phyloP scores from a whole-genome alignment of 37 sponge, comb jelly and placozoan species.

The Agelas oroides region DNA sequence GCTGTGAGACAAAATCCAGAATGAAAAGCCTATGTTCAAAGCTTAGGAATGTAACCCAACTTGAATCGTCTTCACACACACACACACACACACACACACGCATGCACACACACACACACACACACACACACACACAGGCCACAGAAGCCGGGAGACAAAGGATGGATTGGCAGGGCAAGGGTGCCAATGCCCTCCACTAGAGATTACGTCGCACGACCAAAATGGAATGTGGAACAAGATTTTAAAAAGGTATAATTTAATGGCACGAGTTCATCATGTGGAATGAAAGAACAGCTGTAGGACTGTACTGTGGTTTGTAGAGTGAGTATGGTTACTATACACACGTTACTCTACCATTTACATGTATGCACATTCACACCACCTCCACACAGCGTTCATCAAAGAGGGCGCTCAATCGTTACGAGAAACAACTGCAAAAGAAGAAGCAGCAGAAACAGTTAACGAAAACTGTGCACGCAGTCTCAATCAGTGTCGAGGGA shows the following conservation, averaged over 20 bases:
- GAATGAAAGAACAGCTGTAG: not conserved
- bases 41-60: too few relatives aligned
- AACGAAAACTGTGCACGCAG: conserved; percentile 63
- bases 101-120: not conserved
- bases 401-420: conserved; percentile 72
- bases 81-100: too few relatives aligned
- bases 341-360: not conserved
- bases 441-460: conserved; percentile 60
- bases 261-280: not conserved
- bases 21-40: too few relatives aligned
- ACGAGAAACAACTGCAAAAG: conserved; percentile 83
- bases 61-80: not conserved
- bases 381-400: conserved; percentile 3
- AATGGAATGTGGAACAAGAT: conserved; percentile 86
- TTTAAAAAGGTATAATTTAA: conserved; percentile 21
- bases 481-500: conserved; percentile 80
- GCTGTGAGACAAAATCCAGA: too few relatives aligned
- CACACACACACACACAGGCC: conserved; percentile 53
- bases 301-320: not conserved
- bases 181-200: conserved; percentile 96
- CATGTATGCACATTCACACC: too few relatives aligned
- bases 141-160: conserved; percentile 95
- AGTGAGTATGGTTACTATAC: not conserved
- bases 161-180: conserved; percentile 92
- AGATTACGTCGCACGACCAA: conserved; percentile 95